phyloP scores from a whole-genome alignment of 2,888 invertebrate species.

The Epistrophe grossulariae region DNA sequence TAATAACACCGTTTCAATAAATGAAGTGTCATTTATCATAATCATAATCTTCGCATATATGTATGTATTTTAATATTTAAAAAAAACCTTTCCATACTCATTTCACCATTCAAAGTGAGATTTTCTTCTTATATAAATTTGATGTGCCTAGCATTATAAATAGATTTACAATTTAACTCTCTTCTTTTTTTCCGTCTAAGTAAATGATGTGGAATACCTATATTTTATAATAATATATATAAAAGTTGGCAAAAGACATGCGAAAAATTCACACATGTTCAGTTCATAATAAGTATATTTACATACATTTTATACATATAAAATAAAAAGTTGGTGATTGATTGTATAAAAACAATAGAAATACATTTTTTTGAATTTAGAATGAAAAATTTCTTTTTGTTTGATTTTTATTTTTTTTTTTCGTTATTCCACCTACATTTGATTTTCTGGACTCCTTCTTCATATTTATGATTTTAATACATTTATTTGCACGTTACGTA shows the following conservation, averaged over 20 bases:
- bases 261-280: neutral
- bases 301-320: neutral
- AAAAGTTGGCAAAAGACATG: neutral
- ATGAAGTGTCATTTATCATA: constrained; percentile 2
- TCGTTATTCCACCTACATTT: neutral
- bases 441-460: neutral
- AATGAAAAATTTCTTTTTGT: neutral
- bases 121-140: neutral
- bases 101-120: neutral
- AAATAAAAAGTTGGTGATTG: neutral
- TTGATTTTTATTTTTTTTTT: neutral
- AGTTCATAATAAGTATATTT: neutral
- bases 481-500: neutral
- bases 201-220: neutral
- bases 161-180: neutral
- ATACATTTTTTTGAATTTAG: neutral
- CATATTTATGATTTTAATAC: neutral
- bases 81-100: neutral
- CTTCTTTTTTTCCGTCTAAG: neutral
- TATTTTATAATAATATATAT: too few relatives aligned
- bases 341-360: neutral
- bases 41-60: neutral
- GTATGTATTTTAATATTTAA: neutral
- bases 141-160: constrained; percentile 8
- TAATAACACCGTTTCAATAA: neutral